phyloP scores from a whole-genome alignment of 2,113 vertebrate genomes.

The Opisthocomus hoazin region DNA sequence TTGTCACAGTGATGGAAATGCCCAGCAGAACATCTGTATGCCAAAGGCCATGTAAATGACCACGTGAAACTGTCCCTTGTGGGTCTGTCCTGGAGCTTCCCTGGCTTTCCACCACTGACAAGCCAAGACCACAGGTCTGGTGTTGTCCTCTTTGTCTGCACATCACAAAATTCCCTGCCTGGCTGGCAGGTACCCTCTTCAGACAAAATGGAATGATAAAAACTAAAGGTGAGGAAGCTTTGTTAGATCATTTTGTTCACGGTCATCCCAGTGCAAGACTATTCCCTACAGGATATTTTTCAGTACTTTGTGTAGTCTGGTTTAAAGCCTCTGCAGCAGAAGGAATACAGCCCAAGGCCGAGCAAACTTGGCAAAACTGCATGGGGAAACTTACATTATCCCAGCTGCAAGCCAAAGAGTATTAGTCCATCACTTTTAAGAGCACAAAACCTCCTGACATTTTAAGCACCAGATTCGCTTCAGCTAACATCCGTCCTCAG shows the following conservation, averaged over 20 bases:
- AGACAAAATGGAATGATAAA: neutral
- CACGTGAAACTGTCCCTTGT: neutral
- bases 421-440: neutral
- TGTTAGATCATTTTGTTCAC: neutral
- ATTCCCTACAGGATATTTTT: neutral
- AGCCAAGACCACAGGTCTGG: neutral
- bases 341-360: neutral
- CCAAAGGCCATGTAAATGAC: neutral
- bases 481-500: neutral
- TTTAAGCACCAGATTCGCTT: neutral
- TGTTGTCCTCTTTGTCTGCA: neutral
- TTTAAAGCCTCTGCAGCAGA: neutral
- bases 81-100: neutral
- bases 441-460: neutral
- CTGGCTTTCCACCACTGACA: neutral
- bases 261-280: neutral
- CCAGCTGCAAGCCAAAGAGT: neutral
- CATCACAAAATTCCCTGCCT: neutral
- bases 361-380: neutral
- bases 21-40: neutral
- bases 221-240: neutral
- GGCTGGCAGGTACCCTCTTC: neutral
- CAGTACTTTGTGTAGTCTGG: neutral
- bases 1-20: neutral
- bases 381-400: neutral